Base-by-base conservation (phyloP, 2,797 vertebrate species). In the Lycodopsis pacificus region DNA sequence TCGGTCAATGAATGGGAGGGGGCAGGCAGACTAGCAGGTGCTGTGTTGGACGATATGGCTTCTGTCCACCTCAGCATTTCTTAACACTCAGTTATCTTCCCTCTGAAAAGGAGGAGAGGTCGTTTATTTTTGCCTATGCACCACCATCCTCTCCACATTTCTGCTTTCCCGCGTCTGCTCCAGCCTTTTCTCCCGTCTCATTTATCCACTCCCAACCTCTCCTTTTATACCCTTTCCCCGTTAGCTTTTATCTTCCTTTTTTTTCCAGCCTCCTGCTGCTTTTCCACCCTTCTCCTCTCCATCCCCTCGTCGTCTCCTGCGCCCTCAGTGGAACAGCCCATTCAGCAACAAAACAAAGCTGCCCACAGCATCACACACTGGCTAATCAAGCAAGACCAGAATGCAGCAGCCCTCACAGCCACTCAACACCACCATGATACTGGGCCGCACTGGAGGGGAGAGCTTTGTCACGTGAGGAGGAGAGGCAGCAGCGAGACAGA, bases 291-390 rank as follows among this genome's bases (percentile, higher is more conserved):
- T 77, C 79, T 71, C 74, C 72, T 82, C 82, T 70, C 64, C 77
- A 46, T 81, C 71, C 61, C 61, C 79, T 78, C 66, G 57, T 57
- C 67, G 48, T 86, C 91, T 88, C 84, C 84, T 79, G 80, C 46
- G 77, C 80, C 90, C 88, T 90, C 84, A 65, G 83, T 83, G 87
- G 91, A 91, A 92, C 85, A 81, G 91, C 82, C 86, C 89, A 91
- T 93, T 95, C 91, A 89, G 85, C 86, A 87, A 88, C 92, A 86
- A 95, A 94, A 93, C 92, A 94, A 95, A 94, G 92, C 92, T 85
- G 90, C 94, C 92, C 81, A 63, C 83, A 92, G 93, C 93, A 86
- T 93, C 89, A 78, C 88, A 89, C 83, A 67, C 89, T 79, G 86
- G 86, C 90, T 94, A 93, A 95, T 94, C 94, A 94, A 91, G 93